These are phyloP conservation scores for Amiota mariae DNA, from an alignment of 2,888 invertebrate genomes.

Conservation along the genomic window DNA sequence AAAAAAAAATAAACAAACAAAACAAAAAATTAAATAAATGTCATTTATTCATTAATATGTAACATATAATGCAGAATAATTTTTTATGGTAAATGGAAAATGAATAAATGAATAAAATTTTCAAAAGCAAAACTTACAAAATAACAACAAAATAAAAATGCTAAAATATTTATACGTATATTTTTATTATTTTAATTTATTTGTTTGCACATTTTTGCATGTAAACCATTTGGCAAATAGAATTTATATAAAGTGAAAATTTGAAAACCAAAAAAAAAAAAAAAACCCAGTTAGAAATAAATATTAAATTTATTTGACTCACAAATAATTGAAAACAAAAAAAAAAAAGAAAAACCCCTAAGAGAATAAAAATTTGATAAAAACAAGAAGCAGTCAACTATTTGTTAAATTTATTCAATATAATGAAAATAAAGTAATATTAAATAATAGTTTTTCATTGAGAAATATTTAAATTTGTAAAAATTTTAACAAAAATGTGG, in stretches of 20 bases:
- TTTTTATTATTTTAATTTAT: slow-evolving; percentile 17
- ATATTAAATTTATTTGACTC: not conserved
- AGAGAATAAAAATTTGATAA: not conserved
- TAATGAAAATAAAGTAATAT: too few relatives aligned
- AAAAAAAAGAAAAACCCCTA: not conserved
- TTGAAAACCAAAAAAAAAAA: not conserved
- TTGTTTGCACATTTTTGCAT: not conserved
- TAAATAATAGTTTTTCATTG: too few relatives aligned
- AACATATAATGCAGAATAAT: not conserved
- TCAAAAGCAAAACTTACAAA: not conserved
- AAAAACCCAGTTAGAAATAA: not conserved
- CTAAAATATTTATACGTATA: slow-evolving; percentile 8
- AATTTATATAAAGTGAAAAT: not conserved
- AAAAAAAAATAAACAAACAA: too few relatives aligned
- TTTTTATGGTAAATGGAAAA: not conserved
- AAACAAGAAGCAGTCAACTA: not conserved
- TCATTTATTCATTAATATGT: too few relatives aligned
- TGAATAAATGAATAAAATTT: not conserved
- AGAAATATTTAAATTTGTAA: too few relatives aligned
- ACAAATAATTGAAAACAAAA: not conserved
- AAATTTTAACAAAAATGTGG: too few relatives aligned
- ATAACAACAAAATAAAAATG: not conserved
- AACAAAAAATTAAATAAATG: too few relatives aligned
- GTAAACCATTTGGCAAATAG: not conserved
- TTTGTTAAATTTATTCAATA: too few relatives aligned